Base-by-base conservation (phyloP, 2,113 vertebrate genomes). In the Megaceryle maxima region DNA sequence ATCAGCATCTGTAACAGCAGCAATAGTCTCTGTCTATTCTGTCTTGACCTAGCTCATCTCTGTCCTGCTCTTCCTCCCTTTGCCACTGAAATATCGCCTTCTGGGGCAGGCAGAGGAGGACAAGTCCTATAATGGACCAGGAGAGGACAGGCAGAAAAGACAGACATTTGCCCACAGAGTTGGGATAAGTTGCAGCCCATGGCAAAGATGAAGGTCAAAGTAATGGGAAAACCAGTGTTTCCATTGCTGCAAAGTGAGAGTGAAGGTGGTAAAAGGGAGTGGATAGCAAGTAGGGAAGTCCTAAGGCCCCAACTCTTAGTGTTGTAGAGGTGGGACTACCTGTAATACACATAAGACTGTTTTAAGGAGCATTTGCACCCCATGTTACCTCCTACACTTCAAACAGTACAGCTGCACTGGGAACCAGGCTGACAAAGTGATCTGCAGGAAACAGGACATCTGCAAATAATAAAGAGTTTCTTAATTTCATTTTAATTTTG, bases 341-440 rank as follows among this genome's bases (percentile, higher is more conserved):
- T 25, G 3, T 37, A 69, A 69, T 29, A 64, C 13, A 31, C 1
- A 1, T 33, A 28, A 63, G 35, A n/a, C 26, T 33, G 21, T 17
- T 57, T 64, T 44, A 70, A 70, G 56, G 37, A 57, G 33, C 15
- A 18, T 2, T 29, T 28, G 46, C 1, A 0, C 25, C 50, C 73
- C 0, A 0, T 43, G 46, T 67, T 13, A 62, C 26, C 5, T 28
- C 31, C 46, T 9, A 43, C n/a, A 25, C 26, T 20, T 31, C 1
- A 1, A 60, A 18, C 39, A 41, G 17, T 33, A 55, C 20, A 35
- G 59, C 51, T 55, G 53, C 67, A 17, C 33, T 31, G 51, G n/a
- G 64, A 46, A 39, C 37, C 14, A 55, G 46, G 20, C 41, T 79
- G 67, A 80, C 1, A 10, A 44, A 74, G n/a, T 25, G 26, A 56